Base-by-base conservation (phyloP, 2,113 vertebrate species). In the Psittacus erithacus region DNA sequence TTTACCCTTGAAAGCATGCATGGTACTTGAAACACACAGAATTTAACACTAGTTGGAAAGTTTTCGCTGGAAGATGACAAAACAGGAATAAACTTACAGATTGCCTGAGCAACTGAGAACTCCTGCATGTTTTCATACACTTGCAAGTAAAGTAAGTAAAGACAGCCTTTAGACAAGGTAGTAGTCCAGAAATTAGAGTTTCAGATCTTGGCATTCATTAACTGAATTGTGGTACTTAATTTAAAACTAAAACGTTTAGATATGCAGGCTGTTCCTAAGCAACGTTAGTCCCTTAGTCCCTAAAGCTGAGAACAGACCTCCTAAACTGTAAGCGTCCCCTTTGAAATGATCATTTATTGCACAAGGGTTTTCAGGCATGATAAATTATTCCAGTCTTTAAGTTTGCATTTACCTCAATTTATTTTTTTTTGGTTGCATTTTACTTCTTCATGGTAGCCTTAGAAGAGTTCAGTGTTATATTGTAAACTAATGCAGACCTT, bases 181-280 rank as follows among this genome's bases (percentile, higher is more conserved):
- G 49, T 5, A 65, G 62, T 63, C 47, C 63, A 78, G 53, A 81
- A 94, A 92, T 86, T 33, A 59, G 62, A 81, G 47, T 69, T 79
- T 88, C 73, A 79, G 64, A 80, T 47, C 29, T 79, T 84, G 52
- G 77, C 82, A 91, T 88, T 93, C 74, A 84, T 97, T 93, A 95
- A 78, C 55, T 47, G 73, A 57, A 89, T 63, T 78, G 62, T 68
- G 55, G 41, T 79, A 83, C 65, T 93, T 90, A 74, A 62, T 92
- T 95, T 93, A 80, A 93, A 95, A 84, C 23, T 59, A 59, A 59
- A 77, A 62, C 88, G 53, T 82, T 92, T 96, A 93, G 97, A 93
- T 80, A 96, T 96, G 90, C 73, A 95, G 88, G 86, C 89, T 97
- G 92, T 93, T 96, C 93, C 96, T 93, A 96, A 96, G 96, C 93